phyloP scores from a whole-genome alignment of 2,113 vertebrate species.

The Proterorhinus semilunaris region DNA sequence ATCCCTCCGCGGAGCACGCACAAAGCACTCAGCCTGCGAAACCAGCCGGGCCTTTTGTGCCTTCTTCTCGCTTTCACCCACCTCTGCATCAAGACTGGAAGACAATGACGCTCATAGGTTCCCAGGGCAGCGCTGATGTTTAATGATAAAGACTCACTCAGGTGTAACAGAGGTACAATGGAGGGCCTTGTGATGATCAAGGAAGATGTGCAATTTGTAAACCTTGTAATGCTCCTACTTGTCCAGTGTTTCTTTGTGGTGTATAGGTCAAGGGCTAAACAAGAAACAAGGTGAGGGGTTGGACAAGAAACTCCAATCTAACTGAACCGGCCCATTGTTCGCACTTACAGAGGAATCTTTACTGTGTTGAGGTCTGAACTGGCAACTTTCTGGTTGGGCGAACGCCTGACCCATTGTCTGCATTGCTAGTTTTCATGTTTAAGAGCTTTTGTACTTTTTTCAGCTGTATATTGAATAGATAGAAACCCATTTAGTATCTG shows the following conservation, averaged over 20 bases:
- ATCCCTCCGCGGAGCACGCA: slow-evolving; percentile 43
- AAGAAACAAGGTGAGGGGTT: no score
- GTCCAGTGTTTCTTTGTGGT: background rate
- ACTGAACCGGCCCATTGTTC: no score
- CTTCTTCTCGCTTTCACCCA: slow-evolving; percentile 50
- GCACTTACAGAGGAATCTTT: no score
- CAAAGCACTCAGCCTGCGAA: slow-evolving; percentile 67
- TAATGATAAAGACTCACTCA: slow-evolving; percentile 59
- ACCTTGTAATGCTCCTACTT: slow-evolving; percentile 6
- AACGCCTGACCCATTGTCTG: no score
- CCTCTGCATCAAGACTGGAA: slow-evolving; percentile 43
- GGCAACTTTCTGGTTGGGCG: no score
- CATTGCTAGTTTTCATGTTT: no score
- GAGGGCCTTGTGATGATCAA: slow-evolving; percentile 57
- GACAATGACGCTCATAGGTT: slow-evolving; percentile 60
- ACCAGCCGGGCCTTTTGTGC: slow-evolving; percentile 56
- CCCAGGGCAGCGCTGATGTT: slow-evolving; percentile 65
- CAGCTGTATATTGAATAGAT: no score
- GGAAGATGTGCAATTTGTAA: slow-evolving; percentile 35
- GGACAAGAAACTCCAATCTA: no score
- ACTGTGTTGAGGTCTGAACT: no score
- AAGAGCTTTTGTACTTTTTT: no score
- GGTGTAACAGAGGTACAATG: slow-evolving; percentile 56
- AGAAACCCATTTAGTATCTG: no score
- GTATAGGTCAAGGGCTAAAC: no score